These are phyloP conservation scores for Drosophila prostipennis DNA, from an alignment of 2,888 invertebrate genomes.

Conservation along the genomic window DNA sequence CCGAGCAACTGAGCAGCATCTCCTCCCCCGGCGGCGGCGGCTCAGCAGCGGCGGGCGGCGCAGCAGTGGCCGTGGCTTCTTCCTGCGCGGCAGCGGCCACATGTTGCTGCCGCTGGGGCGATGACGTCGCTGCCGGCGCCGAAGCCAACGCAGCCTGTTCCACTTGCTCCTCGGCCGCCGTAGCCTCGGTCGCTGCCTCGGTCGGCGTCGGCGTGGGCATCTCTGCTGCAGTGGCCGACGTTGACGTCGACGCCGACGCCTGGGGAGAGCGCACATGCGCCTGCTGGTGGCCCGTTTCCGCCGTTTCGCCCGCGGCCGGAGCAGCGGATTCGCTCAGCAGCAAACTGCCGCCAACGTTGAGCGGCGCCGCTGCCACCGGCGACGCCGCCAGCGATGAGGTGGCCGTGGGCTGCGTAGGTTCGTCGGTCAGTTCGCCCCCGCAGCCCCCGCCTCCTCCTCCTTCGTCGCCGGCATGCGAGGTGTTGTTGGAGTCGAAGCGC, in stretches of 20 bases:
- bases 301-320: slow-evolving; percentile 61
- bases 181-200: slow-evolving; percentile 43
- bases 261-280: slow-evolving; percentile 74
- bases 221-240: slow-evolving; percentile 63
- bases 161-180: slow-evolving; percentile 55
- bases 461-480: slow-evolving; percentile 68
- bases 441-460: slow-evolving; percentile 8
- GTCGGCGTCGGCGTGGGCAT: slow-evolving; percentile 47
- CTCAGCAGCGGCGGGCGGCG: slow-evolving; percentile 13
- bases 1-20: slow-evolving; percentile 39
- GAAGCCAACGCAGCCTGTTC: slow-evolving; percentile 43
- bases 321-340: slow-evolving; percentile 66
- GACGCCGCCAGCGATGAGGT: slow-evolving; percentile 52
- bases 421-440: slow-evolving; percentile 39
- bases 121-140: slow-evolving; percentile 35
- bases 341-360: slow-evolving; percentile 42
- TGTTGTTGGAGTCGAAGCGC: slow-evolving; percentile 80
- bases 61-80: slow-evolving; percentile 9
- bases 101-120: slow-evolving; percentile 57
- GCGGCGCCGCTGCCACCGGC: slow-evolving; percentile 57
- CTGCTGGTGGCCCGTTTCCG: slow-evolving; percentile 63
- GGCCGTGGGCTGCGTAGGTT: slow-evolving; percentile 52
- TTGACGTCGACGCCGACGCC: slow-evolving; percentile 44
- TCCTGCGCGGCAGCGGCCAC: slow-evolving; percentile 49
- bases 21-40: slow-evolving; percentile 29